Percentiles rank a stretch among this genome's conserved stretches.
Evolutionary conservation across 2,797 vertebrate genomes (phyloP).

Genomic region (Hipposideros larvatus): DNA sequence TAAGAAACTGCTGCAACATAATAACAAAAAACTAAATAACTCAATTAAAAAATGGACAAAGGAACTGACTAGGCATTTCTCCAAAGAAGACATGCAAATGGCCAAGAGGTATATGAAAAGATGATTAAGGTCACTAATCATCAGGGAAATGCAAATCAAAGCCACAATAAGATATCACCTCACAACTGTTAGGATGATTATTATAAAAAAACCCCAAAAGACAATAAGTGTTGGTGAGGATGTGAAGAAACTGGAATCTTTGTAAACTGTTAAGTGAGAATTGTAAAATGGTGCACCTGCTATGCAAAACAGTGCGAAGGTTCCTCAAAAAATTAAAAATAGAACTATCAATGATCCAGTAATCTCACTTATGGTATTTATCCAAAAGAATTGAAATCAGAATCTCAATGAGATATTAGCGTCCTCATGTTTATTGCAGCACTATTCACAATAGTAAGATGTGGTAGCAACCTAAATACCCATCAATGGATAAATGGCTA

Average conservation of each 20-base stretch:
- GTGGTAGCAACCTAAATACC: neutral
- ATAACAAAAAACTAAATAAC: neutral
- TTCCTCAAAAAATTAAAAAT: neutral
- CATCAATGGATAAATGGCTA: neutral
- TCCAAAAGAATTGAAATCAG: neutral
- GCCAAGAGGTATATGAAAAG: neutral
- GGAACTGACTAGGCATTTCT: neutral
- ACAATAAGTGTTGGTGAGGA: neutral
- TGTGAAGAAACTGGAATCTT: neutral
- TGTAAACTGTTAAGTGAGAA: neutral
- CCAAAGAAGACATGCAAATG: neutral
- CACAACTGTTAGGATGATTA: neutral
- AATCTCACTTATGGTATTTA: neutral
- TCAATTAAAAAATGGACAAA: neutral
- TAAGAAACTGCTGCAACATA: neutral
- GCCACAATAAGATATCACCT: neutral
- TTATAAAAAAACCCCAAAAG: neutral
- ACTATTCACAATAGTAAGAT: neutral
- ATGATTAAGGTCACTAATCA: neutral
- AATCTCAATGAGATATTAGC: neutral
- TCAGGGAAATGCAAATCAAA: slow-evolving; percentile 12
- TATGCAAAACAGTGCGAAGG: neutral
- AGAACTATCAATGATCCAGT: neutral
- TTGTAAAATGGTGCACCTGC: neutral
- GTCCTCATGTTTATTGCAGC: neutral